Base-by-base conservation (phyloP, 2,113 vertebrate species). In the Chitala chitala region DNA sequence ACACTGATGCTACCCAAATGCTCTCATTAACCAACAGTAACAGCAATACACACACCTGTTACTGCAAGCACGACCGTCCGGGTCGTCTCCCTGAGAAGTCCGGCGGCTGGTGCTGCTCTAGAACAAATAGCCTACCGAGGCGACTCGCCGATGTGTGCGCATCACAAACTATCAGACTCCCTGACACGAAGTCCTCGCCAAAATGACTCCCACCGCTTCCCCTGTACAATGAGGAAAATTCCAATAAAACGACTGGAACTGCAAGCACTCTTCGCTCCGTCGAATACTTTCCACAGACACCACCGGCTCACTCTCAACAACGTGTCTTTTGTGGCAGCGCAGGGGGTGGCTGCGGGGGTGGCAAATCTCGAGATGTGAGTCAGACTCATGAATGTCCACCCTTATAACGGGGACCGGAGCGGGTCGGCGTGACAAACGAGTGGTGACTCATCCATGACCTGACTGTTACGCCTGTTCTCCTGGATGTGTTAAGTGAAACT, bases 241-340 rank as follows among this genome's bases (percentile, higher is more conserved):
- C 54, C 38, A 38, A 59, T 20, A 12, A 81, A 81, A 80, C n/a
- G n/a, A n/a, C n/a, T n/a, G n/a, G n/a, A 58, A 87, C 85, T 81
- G 85, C 80, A 79, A 83, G 82, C 82, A 82, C 79, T 77, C 82
- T 40, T 82, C 75, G 74, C 75, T 87, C 86, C 86, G 82, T 81
- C 85, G 87, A 92, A 92, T 92, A 92, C 83, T 94, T 94, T 93
- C 93, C 91, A 91, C 82, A 88, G 86, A 38, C 89, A 92, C 90
- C 90, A 87, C 20, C 17, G 36, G 15, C 1, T 5, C 44, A 76
- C 75, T 83, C 82, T 2, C 56, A 77, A 93, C 93, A 95, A 87
- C 90, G 84, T 86, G 73, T 73, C 85, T 68, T 86, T 92, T 94
- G 93, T 94, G 40, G 42, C 26, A 65, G 4, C 38, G 10, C 8